Percentiles rank a stretch among this genome's conserved stretches.
phyloP scores from a whole-genome alignment of 2,797 vertebrate species.

The Ctenopoma multispine region DNA sequence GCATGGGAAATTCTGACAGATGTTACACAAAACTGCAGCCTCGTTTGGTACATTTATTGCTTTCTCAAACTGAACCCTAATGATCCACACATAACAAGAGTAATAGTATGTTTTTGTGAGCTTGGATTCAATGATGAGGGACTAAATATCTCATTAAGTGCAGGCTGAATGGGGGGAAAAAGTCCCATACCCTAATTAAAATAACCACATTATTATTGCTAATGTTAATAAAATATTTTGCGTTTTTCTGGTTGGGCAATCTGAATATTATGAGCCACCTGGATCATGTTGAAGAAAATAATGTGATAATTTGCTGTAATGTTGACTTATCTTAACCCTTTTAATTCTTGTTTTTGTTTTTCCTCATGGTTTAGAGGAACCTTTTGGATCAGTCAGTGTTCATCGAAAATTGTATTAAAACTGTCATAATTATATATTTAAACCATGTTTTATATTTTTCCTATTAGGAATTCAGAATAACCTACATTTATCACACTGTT shows the following conservation, averaged over 20 bases:
- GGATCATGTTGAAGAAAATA: conserved; percentile 14
- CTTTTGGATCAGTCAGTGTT: conserved; percentile 88
- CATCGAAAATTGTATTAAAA: conserved; percentile 86
- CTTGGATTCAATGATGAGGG: conserved; percentile 29
- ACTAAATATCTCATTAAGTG: conserved; percentile 42
- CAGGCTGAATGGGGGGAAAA: conserved; percentile 24
- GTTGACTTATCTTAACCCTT: conserved; percentile 7
- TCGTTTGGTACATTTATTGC: conserved; percentile 40
- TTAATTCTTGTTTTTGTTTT: conserved; percentile 15
- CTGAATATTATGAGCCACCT: neutral
- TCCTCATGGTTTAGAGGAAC: conserved; percentile 62
- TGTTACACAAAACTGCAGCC: conserved; percentile 38
- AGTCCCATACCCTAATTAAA: conserved; percentile 11
- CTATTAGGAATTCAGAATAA: neutral
- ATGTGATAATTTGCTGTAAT: conserved; percentile 21
- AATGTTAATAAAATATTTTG: conserved; percentile 4
- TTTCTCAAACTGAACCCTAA: conserved; percentile 40
- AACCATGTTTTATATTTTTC: neutral
- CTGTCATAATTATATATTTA: neutral
- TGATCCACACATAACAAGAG: conserved; percentile 35
- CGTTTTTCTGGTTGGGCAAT: neutral
- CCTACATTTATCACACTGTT: neutral
- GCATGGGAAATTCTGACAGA: conserved; percentile 41
- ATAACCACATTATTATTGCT: conserved; percentile 2
- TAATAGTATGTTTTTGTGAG: conserved; percentile 35